Percentiles rank a stretch among this genome's conserved stretches.
Evolutionary conservation across 2,797 vertebrate species (phyloP).

Genomic region (Hapalemur alaotrensis): DNA sequence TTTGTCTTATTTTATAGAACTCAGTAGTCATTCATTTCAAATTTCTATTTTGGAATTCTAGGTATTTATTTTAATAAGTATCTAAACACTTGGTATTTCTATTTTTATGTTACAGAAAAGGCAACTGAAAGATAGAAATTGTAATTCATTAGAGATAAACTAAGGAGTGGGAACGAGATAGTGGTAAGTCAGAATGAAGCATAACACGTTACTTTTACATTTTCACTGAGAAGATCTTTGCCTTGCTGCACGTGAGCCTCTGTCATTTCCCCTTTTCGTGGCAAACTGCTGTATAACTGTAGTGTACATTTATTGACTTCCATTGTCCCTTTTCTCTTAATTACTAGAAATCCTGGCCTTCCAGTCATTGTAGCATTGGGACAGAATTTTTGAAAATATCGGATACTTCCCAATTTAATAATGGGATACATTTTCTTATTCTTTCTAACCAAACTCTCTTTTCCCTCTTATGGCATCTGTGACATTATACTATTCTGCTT

Average conservation of each 20-base stretch:
- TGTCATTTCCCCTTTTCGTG: not conserved
- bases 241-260: not conserved
- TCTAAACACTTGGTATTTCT: slow-evolving; percentile 37
- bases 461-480: not conserved
- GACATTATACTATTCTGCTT: not conserved
- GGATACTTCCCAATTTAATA: not conserved
- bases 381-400: not conserved
- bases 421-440: fast-evolving
- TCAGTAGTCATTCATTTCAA: slow-evolving; percentile 22
- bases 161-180: slow-evolving; percentile 39
- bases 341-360: not conserved
- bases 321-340: not conserved
- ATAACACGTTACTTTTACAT: not conserved
- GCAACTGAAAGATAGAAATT: slow-evolving; percentile 53
- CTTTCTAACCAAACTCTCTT: not conserved
- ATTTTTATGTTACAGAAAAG: slow-evolving; percentile 49
- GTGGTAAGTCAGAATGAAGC: slow-evolving; percentile 27
- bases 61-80: not conserved
- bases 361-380: not conserved
- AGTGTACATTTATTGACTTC: not conserved
- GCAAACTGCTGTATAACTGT: not conserved
- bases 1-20: not conserved
- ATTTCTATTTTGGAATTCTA: slow-evolving; percentile 17
- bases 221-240: not conserved
- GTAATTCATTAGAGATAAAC: slow-evolving; percentile 35